Base-by-base conservation (phyloP, 2,797 vertebrate genomes). In the Sebastes glaucus region DNA sequence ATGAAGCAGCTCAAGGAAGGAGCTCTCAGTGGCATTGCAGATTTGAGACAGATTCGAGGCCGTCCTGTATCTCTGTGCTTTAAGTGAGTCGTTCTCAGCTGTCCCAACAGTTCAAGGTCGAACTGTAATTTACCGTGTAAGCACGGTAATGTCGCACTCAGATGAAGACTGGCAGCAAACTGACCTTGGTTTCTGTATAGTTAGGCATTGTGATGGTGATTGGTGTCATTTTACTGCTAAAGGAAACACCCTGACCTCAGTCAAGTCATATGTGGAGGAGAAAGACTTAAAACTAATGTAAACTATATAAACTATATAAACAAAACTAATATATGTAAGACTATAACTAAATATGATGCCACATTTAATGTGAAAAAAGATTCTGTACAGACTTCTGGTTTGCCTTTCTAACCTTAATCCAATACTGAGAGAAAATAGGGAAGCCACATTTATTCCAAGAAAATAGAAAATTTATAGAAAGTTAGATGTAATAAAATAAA, bases 21-120 rank as follows among this genome's bases (percentile, higher is more conserved):
- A 27, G 66, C 28, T 64, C 61, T 79, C 57, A 11, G 7, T 33
- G 38, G 62, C 52, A 22, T 4, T 52, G 7, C 66, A 71, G 49
- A 46, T 62, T 14, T 27, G 61, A 78, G 38, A 23, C 69, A 23
- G 20, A 68, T 80, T 18, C 7, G 27, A 74, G 61, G 57, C n/a
- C 4, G 7, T 38, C 56, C 38, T 59, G 22, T 20, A 14, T 74
- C 33, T 75, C 52, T 25, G 65, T 22, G 42, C 70, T 71, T 70
- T 65, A 32, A 60, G 52, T 57, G 66, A 74, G 55, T 75, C 32
- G 3, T 20, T 69, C 60, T 56, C 57, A 32, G 28, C 49, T 56
- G 82, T 78, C 52, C 71, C 70, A 74, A 74, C 60, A 56, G 61
- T 74, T 42, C 86, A 84, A 85, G 86, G 87, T 78, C 84, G 66